These are phyloP conservation scores for Acropora yongei DNA, from an alignment of 64 coral and sea anemone genomes.

Conservation along the genomic window DNA sequence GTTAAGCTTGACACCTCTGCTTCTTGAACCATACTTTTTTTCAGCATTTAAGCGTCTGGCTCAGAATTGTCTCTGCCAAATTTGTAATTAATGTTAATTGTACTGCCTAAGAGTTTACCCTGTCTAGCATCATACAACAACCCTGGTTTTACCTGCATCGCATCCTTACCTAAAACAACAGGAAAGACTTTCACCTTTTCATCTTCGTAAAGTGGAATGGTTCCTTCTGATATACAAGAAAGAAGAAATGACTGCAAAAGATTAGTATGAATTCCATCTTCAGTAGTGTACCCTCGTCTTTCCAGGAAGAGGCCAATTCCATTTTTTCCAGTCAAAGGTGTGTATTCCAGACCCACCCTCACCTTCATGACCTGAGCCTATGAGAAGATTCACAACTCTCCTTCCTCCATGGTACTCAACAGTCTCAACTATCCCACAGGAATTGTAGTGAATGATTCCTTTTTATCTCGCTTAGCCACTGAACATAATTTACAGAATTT, in stretches of 20 bases:
- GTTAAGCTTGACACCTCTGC: constrained; percentile 31
- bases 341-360: constrained; percentile 54
- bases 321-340: constrained; percentile 76
- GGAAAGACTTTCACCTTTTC: too few species aligned
- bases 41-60: constrained; percentile 65
- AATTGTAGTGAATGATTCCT: constrained; percentile 58
- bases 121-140: constrained; percentile 75
- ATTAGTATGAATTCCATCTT: constrained; percentile 51
- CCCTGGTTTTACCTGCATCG: constrained; percentile 49
- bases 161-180: constrained; percentile 63
- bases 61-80: background rate
- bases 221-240: background rate
- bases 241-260: background rate
- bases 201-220: too few species aligned
- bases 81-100: background rate
- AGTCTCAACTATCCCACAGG: constrained; percentile 57
- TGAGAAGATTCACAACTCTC: constrained; percentile 64
- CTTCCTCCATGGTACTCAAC: constrained; percentile 65
- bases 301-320: constrained; percentile 70
- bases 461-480: constrained; percentile 56
- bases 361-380: constrained; percentile 47
- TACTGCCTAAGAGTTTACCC: constrained; percentile 72
- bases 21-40: constrained; percentile 53
- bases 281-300: constrained; percentile 80
- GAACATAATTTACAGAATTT: constrained; percentile 63